phyloP scores from a whole-genome alignment of 2,113 vertebrate genomes.

The Petroica traversi region DNA sequence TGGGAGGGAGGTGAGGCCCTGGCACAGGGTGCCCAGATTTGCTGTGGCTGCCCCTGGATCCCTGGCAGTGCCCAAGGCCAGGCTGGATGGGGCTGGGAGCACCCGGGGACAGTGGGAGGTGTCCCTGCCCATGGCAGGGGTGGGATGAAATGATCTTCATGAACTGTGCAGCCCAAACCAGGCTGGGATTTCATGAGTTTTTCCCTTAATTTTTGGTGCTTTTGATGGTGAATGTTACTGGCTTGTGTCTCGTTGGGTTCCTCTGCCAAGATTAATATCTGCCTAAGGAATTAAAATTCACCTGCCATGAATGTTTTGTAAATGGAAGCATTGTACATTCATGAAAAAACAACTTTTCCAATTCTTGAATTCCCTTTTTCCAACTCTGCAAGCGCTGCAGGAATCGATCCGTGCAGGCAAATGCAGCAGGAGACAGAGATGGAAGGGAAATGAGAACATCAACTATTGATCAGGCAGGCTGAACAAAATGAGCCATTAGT shows the following conservation, averaged over 20 bases:
- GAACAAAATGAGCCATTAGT: not conserved
- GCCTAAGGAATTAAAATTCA: not conserved
- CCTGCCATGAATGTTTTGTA: rapidly evolving
- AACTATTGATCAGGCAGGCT: conserved; percentile 3
- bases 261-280: not conserved
- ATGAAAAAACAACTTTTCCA: not conserved
- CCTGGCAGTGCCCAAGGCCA: not conserved
- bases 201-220: not conserved
- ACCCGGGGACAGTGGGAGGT: rapidly evolving
- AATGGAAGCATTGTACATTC: not conserved
- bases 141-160: not conserved
- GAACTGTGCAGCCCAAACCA: not conserved
- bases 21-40: not conserved
- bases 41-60: not conserved
- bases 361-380: not conserved
- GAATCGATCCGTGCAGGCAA: rapidly evolving
- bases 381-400: not conserved
- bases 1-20: rapidly evolving
- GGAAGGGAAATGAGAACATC: not conserved
- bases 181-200: not conserved
- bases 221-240: not conserved
- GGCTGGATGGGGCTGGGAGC: rapidly evolving
- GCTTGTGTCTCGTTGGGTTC: not conserved
- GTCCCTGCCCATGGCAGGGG: not conserved
- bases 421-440: not conserved